Base-by-base conservation (phyloP, 2,888 invertebrate genomes). In the Lumbricus terrestris region DNA sequence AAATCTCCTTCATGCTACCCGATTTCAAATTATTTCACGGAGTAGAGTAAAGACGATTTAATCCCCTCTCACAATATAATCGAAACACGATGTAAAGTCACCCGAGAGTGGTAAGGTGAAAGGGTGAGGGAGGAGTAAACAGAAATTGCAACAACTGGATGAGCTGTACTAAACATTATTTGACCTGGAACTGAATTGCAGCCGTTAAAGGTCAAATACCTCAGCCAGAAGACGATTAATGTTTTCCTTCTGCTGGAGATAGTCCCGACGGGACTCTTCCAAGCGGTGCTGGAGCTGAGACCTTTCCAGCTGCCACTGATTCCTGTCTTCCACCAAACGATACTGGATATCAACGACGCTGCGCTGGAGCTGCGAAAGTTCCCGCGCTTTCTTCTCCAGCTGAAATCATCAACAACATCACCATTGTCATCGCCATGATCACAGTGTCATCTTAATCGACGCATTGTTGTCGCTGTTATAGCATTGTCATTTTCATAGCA, bases 221-320 rank as follows among this genome's bases (percentile, higher is more conserved):
- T 93, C 93, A 23, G 93, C 92, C 16, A 94, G 91, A 23, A 94
- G 93, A 88, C 94, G 93, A 37, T 93, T 93, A 23, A 94, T 92
- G 15, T 92, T 92, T 38, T 93, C 91, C 38, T 92, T 93, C 88
- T 94, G 94, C 40, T 92, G 91, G 29, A 93, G 90, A 89, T 94
- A 93, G 0, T 91, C 89, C 88, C 92, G 92, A 33, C 93, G 92
- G 88, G 93, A 92, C 29, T 93, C 93, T 0, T 93, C 93, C 35
- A 94, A 91, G 18, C 93, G 91, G 33, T 92, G 90, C 29, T 93
- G 92, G 0, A 94, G 91, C 6, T 93, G 93, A 13, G 92, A 92
- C 69, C 92, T 93, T 90, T 94, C 94, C 38, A 92, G 92, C 89
- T 92, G 91, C 93, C 93, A 93, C 11, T 90, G 90, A 37, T 93